phyloP scores from a whole-genome alignment of 1,140 invertebrate species.

The Drosophila melanica region DNA sequence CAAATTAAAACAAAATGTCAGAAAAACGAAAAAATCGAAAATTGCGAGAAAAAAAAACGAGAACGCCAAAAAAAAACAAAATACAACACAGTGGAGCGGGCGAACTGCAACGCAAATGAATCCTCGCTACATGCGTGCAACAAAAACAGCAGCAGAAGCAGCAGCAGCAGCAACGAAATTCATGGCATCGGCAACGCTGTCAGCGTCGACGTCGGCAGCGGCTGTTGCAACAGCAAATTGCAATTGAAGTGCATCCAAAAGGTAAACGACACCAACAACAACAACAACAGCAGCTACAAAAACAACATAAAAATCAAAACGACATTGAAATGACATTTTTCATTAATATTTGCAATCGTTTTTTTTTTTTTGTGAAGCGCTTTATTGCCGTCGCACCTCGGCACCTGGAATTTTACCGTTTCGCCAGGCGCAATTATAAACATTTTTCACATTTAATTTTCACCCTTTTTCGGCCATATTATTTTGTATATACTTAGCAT shows the following conservation, averaged over 20 bases:
- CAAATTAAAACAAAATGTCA: slow-evolving; percentile 83
- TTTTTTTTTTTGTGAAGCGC: slow-evolving; percentile 3
- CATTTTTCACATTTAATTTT: slow-evolving; percentile 44
- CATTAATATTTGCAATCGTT: slow-evolving; percentile 64
- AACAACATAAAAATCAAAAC: slow-evolving; percentile 53
- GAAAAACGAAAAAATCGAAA: slow-evolving; percentile 60
- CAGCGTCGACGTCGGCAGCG: slow-evolving; percentile 18
- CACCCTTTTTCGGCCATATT: slow-evolving; percentile 47
- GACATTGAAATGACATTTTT: slow-evolving; percentile 83
- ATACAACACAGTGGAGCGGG: neutral
- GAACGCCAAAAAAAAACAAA: slow-evolving; percentile 32
- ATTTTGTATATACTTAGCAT: slow-evolving; percentile 46
- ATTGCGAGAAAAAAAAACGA: slow-evolving; percentile 18
- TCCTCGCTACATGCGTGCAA: slow-evolving; percentile 74
- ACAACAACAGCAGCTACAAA: slow-evolving; percentile 21
- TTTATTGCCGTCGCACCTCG: slow-evolving; percentile 8
- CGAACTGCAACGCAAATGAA: slow-evolving; percentile 65
- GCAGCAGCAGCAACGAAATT: slow-evolving; percentile 47
- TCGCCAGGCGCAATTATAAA: slow-evolving; percentile 61
- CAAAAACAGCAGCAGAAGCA: slow-evolving; percentile 46
- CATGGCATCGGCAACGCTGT: slow-evolving; percentile 36
- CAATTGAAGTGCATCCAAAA: slow-evolving; percentile 81
- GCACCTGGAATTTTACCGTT: slow-evolving; percentile 8
- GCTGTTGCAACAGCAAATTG: slow-evolving; percentile 71
- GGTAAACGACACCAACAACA: slow-evolving; percentile 77